Base-by-base conservation (phyloP, 2,888 invertebrate genomes). In the Opisthograptis luteolata region DNA sequence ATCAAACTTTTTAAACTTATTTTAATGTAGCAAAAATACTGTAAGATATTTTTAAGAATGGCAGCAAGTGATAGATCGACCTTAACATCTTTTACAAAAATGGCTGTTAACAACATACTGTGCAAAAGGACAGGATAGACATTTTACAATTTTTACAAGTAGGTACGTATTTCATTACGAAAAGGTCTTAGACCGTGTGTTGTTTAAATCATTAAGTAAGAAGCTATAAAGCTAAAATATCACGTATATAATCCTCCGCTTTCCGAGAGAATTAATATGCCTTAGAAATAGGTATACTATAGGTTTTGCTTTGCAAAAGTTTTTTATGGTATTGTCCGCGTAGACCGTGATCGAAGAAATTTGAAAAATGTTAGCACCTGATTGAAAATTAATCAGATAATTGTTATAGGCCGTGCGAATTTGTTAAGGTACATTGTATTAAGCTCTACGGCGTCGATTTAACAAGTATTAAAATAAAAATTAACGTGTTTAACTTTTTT, bases 191-290 rank as follows among this genome's bases (percentile, higher is more conserved):
- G 87, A 87, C 85, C 81, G 55, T 58, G 64, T 70, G 72, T 62
- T 64, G 40, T 45, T 54, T 62, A 59, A 78, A 78, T 70, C 68
- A 70, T 81, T 72, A 79, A 71, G 65, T 71, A 76, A 76, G 80
- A 84, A 86, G 88, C 88, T 75, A 84, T 89, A 89, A 89, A 89
- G 89, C 89, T 88, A 81, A 85, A 81, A 84, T 89, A 89, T 89
- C 89, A 89, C 89, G n/a, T n/a, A n/a, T n/a, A 70, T 68, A 76
- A 81, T 81, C 76, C 86, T 82, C 84, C 70, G 64, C 70, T 63
- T 65, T 50, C 52, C 54, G 66, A 80, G 86, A 89, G 85, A 85
- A 85, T 83, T 68, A 64, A 60, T 66, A 72, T 62, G 68, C 65
- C 75, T 79, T 73, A 79, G 76, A 77, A 68, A 78, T 78, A 78